Base-by-base conservation (phyloP, 1,140 invertebrate genomes). In the Brachionus asplanchnoidis region DNA sequence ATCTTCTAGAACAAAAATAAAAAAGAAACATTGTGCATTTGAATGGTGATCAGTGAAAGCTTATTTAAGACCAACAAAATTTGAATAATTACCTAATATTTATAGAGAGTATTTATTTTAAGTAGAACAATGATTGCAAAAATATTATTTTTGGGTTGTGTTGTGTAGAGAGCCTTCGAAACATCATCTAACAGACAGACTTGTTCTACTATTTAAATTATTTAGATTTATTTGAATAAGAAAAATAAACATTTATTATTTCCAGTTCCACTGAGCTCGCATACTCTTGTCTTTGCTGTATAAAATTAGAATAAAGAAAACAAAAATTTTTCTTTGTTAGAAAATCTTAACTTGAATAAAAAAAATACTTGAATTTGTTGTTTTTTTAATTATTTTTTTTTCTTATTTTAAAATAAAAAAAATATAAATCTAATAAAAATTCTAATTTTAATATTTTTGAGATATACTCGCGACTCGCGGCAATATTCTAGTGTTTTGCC, bases 391-490 rank as follows among this genome's bases (percentile, higher is more conserved):
- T 68, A 32, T 40, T 12, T 17, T 40, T 17, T 73, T 73, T 20
- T 20, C n/a, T 73, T 40, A 20, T 14, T 23, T 36, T 8, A 42
- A 73, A 42, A 40, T 17, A 40, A 4, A 20, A 70, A 42, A 44
- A 73, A 73, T 42, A 73, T 40, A 46, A 73, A 73, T 68, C 66
- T 68, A 68, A 68, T 68, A 68, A 68, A 68, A 68, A 68, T 68
- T 68, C 32, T 32, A 68, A 68, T 68, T 68, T 68, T 32, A 40
- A 32, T 66, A 26, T 68, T 40, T 68, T 26, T n/a, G n/a, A 32
- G 17, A 60, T 20, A 60, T 56, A 2, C 36, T 73, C 17, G 2
- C 0, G n/a, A 3, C 68, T 40, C 23, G 17, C 14, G 66, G 66
- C 53, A 23, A 40, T 68, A 68, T 40, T 73, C 6, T 70, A 70